phyloP scores from a whole-genome alignment of 2,888 invertebrate genomes.

The Endomychus coccineus region DNA sequence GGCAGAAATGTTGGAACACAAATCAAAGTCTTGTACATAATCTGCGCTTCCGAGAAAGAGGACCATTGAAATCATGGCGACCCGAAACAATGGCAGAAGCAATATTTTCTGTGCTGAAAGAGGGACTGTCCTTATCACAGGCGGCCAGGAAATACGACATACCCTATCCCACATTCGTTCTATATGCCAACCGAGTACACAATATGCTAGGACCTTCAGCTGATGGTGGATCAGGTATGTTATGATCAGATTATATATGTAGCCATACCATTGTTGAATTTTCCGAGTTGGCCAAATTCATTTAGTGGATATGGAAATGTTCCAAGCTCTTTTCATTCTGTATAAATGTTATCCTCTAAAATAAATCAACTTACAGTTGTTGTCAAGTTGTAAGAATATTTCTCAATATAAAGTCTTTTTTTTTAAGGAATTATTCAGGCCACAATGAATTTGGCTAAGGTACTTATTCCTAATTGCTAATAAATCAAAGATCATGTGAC shows the following conservation, averaged over 20 bases:
- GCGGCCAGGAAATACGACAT: constrained; percentile 92
- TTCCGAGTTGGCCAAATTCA: too few species aligned
- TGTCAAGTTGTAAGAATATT: too few species aligned
- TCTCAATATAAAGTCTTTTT: too few species aligned
- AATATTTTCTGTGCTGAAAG: constrained; percentile 85
- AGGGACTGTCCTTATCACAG: constrained; percentile 81
- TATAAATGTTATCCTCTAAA: too few species aligned
- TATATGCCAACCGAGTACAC: constrained; percentile 88
- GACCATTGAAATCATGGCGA: constrained; percentile 87
- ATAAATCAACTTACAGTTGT: too few species aligned
- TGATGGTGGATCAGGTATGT: constrained; percentile 76
- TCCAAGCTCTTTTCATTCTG: too few species aligned
- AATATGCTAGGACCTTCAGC: constrained; percentile 91
- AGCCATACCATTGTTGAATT: too few species aligned
- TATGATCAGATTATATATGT: constrained; percentile 20
- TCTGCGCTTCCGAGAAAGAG: constrained; percentile 83
- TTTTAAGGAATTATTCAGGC: too few species aligned
- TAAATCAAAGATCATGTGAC: too few species aligned
- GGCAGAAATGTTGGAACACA: constrained; percentile 95
- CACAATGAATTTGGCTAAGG: too few species aligned
- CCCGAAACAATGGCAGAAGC: constrained; percentile 94
- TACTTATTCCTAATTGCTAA: too few species aligned
- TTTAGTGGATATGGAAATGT: too few species aligned
- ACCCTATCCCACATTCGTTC: constrained; percentile 88
- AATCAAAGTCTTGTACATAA: constrained; percentile 88